Percentiles rank a stretch among this genome's conserved stretches.
These are phyloP conservation scores for Steinernema feltiae DNA, from an alignment of 1,140 invertebrate genomes.

Conservation along the genomic window DNA sequence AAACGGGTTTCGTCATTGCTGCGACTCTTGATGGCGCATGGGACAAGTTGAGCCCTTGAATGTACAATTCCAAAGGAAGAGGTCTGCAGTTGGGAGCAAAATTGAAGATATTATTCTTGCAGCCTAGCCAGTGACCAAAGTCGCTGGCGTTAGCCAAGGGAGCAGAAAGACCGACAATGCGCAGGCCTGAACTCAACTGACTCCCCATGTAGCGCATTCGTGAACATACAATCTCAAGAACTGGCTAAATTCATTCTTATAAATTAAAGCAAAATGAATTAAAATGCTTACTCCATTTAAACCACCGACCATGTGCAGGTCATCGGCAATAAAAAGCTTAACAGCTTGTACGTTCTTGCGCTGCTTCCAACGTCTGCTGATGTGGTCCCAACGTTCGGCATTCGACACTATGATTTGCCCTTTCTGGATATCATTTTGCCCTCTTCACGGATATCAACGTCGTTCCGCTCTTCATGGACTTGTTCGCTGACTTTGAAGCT, in stretches of 20 bases:
- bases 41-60: slow-evolving; percentile 91
- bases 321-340: slow-evolving; percentile 92
- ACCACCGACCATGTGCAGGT: slow-evolving; percentile 73
- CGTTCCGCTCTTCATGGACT: slow-evolving; percentile 85
- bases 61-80: slow-evolving; percentile 84
- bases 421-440: slow-evolving; percentile 70
- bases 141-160: slow-evolving; percentile 91
- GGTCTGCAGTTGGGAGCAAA: slow-evolving; percentile 96
- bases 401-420: slow-evolving; percentile 81
- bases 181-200: slow-evolving; percentile 79
- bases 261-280: neutral
- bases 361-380: slow-evolving; percentile 96
- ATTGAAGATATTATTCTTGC: slow-evolving; percentile 88
- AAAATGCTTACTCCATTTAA: slow-evolving; percentile 60
- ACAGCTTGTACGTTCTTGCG: slow-evolving; percentile 95
- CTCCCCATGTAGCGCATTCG: slow-evolving; percentile 94
- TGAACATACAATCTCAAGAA: slow-evolving; percentile 93
- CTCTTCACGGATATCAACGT: slow-evolving; percentile 92
- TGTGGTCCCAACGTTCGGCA: slow-evolving; percentile 96
- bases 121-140: slow-evolving; percentile 91
- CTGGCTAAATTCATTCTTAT: slow-evolving; percentile 64
- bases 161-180: slow-evolving; percentile 88
- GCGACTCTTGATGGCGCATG: slow-evolving; percentile 89
- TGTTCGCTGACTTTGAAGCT: slow-evolving; percentile 71
- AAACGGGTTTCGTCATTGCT: slow-evolving; percentile 94